Evolutionary conservation across 2,797 vertebrate species (phyloP), one percentile per base, ranked within the genome.

Genomic region (Podarcis siculus): DNA sequence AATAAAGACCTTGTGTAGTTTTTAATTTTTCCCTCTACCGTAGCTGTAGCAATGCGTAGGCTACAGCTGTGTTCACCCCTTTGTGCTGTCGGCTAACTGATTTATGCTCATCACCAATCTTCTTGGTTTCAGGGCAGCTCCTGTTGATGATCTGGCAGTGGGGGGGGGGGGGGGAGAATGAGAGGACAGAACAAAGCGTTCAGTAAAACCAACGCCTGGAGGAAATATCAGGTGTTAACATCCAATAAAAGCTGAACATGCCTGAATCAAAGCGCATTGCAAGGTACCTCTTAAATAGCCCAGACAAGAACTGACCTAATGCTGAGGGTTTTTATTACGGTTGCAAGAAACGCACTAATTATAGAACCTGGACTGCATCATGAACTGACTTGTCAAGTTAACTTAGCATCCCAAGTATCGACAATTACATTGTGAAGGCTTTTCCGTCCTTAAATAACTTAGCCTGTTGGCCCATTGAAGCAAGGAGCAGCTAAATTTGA

Each of bases 211-310:
- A 32, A 82, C 87, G 91, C 92, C 92, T 37, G 89, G 55, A 92
- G 96, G 91, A 91, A 93, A 90, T 49, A 10, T 73, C 96, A 95
- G 94, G 94, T 96, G 96, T 89, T 90, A 88, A 91, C 90, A 83
- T 89, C 79, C 90, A 82, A 88, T 95, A 93, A 94, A 91, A 92
- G 86, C 42, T 90, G 78, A 90, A 78, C 87, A 87, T 5, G 80
- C 91, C 82, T 5, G 82, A 93, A 64, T 39, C 92, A 90, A 90
- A 83, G 0, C 3, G 55, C 83, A 85, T 64, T 25, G 87, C 91
- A 77, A 90, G 75, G 92, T 79, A 87, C 85, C 35, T 73, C 89
- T 82, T 15, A 79, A 12, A 64, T 0, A 17, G 92, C 86, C 77
- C 64, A 9, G 9, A 88, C 15, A 75, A 35, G 79, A 89, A 77